Percentiles rank a stretch among this genome's conserved stretches.
Conservation (phyloP, 2,113 vertebrate genomes). For the Lota lota region DNA sequence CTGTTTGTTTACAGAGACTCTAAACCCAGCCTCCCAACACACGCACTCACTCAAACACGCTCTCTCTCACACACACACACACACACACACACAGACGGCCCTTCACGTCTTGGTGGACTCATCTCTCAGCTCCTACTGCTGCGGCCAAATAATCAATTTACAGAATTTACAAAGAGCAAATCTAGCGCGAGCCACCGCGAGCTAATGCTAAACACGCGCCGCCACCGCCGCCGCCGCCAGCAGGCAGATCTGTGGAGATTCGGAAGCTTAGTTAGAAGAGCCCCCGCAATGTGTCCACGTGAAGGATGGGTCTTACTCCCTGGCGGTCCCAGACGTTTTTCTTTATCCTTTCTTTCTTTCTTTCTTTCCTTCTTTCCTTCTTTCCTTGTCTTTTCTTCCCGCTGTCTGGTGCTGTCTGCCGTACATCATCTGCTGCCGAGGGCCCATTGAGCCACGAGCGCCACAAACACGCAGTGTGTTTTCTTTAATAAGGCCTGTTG, state of each 20-base stretch:
- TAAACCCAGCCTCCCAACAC: constrained; percentile 68
- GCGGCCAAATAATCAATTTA: constrained; percentile 76
- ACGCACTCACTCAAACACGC: constrained; percentile 7
- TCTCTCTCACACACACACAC: neutral
- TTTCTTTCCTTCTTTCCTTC: too few relatives aligned
- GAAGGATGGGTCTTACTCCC: constrained; percentile 58
- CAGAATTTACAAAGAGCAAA: constrained; percentile 67
- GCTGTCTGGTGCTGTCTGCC: constrained; percentile 22
- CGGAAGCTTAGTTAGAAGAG: constrained; percentile 54
- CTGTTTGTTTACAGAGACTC: constrained; percentile 83
- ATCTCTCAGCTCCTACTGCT: constrained; percentile 54
- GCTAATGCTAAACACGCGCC: constrained; percentile 57
- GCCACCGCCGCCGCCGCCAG: neutral
- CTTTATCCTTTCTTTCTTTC: too few relatives aligned
- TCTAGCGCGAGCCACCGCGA: constrained; percentile 41
- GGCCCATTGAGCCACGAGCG: constrained; percentile 42
- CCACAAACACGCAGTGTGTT: constrained; percentile 68
- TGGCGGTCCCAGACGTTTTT: constrained; percentile 32
- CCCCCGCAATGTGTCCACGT: constrained; percentile 57
- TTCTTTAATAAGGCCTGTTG: constrained; percentile 75
- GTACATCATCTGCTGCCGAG: constrained; percentile 50
- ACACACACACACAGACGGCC: constrained; percentile 7
- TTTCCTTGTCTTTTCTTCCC: constrained; percentile 45
- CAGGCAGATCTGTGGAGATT: constrained; percentile 24
- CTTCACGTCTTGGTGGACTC: constrained; percentile 34